Evolutionary conservation across 2,888 invertebrate species (phyloP), one percentile per base, ranked within the genome.

Genomic region (Ashinkailepas kermadecensis): DNA sequence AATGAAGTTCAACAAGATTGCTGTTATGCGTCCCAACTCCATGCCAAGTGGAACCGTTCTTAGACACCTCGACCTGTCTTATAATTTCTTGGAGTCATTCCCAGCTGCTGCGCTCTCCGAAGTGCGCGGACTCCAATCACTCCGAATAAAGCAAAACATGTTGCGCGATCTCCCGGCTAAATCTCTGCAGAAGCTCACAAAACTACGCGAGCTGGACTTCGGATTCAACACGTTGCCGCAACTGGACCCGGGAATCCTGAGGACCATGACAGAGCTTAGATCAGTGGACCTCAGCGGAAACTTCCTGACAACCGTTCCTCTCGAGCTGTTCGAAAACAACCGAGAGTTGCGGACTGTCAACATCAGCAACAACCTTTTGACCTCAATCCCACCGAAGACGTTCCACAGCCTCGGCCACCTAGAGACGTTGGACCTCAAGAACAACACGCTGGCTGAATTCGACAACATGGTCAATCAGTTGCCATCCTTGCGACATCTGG

Each of bases 221-320:
- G 92, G 92, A 21, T 83, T 84, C 81, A 87, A 87, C 82, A 83
- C 84, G 64, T 82, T 87, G 13, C 82, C 84, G 57, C 83, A 82
- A 13, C 65, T 86, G 12, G 84, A 84, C 13, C 85, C 85, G n/a
- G 81, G 78, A 10, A 81, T 94, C 0, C 92, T 96, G 86, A 91
- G 92, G 86, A 93, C 93, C 25, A 93, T 96, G 92, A 94, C 94
- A 0, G 93, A 94, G 0, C 88, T 96, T 59, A 89, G 95, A 84
- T 95, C 95, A 86, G 89, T 96, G 67, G 91, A 95, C 85, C 88
- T 96, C 83, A 91, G 92, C 84, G 95, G 95, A 86, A 96, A 96
- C 86, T 94, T 94, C 7, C 87, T 96, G 64, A 91, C 91, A 3
- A 93, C 93, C 86, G 91, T 95, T 81, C 94, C 95, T 85, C 93